These are phyloP conservation scores for Pogonocichla stellata DNA, from an alignment of 2,113 vertebrate species.

Conservation along the genomic window DNA sequence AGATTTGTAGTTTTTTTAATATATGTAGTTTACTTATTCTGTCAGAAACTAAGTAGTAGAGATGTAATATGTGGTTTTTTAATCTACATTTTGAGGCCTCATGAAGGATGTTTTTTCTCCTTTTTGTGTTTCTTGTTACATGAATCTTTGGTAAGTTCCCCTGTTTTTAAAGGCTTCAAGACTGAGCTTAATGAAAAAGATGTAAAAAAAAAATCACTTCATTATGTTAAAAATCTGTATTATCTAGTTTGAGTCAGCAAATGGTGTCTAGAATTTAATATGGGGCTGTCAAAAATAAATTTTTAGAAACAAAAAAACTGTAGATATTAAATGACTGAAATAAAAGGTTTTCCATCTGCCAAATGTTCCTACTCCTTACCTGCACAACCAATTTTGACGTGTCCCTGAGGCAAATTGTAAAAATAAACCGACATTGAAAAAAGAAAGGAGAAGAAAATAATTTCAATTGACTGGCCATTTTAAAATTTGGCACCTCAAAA, in stretches of 20 bases:
- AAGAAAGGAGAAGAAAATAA: not conserved
- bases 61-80: not conserved
- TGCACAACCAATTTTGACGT: not conserved
- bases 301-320: not conserved
- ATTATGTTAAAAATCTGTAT: not conserved
- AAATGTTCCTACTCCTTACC: not conserved
- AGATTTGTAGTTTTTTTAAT: not conserved
- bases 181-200: not conserved
- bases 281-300: not conserved
- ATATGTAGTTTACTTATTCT: not conserved
- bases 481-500: not conserved
- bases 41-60: not conserved
- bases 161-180: not conserved
- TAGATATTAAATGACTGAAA: not conserved
- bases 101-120: not conserved
- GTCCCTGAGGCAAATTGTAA: not conserved
- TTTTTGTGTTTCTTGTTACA: not conserved
- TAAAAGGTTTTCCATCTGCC: not conserved
- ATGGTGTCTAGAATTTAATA: not conserved
- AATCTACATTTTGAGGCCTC: not conserved
- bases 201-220: not conserved
- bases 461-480: not conserved
- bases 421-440: not conserved
- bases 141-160: not conserved
- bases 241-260: not conserved